Evolutionary conservation across 37 sponge, comb jelly and placozoan genomes (phyloP), one percentile per base, ranked within the genome.

Genomic region (Spongilla lacustris): DNA sequence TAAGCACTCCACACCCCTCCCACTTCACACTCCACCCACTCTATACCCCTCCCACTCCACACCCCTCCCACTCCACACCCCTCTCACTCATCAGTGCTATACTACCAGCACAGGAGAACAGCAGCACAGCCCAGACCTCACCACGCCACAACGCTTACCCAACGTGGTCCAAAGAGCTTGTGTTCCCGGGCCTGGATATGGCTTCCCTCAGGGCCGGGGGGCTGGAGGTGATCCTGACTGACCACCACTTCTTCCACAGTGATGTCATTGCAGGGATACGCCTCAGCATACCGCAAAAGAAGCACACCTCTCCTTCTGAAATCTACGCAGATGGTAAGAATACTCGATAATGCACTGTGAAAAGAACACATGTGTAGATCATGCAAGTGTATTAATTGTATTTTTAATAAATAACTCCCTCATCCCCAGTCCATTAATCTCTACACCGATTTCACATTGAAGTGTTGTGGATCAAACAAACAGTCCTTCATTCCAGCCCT

Each of bases 141-240:
- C 91, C 91, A 0, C 41, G 67, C 3, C 86, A 85, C 71, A 91
- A 49, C 34, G 87, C 83, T 2, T 91, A 85, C 83, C 91, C 91
- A 17, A 86, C 83, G 8, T 91, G 91, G 91, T 49, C 87, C 25
- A 81, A 91, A 34, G 69, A 86, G 70, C 71, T 91, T 35, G 0
- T 69, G 36, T 91, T 82, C 58, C 14, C 36, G 35, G 84, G 80
- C 14, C 67, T 89, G 4, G 50, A 78, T 27, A 79, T 23, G 35
- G 75, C 36, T 10, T 77, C 73, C 41, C 75, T 89, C 9, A 38
- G 36, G 10, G 67, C 69, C 14, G 91, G 91, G 5, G 91, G 86
- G 0, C 49, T 91, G 76, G 91, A 91, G 29, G 91, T 91, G 34
- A 38, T 86, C n/a, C 71, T 91, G 5, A 83, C 68, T 50, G 91